Conservation (phyloP, 2,888 invertebrate species). For the Galeruca laticollis region DNA sequence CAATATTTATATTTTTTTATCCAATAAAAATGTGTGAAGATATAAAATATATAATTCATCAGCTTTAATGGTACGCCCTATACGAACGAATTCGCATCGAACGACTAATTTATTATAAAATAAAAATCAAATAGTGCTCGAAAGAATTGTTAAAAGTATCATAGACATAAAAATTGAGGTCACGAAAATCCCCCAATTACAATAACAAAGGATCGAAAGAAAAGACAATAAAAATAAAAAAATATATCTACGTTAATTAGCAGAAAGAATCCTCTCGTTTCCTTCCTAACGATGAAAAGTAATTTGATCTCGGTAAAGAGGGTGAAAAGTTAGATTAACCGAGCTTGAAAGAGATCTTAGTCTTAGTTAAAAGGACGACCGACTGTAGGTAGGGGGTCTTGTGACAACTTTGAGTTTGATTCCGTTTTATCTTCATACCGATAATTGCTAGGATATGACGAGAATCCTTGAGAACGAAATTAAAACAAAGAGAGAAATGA, state of each 20-base stretch:
- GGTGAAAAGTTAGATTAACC: slow-evolving; percentile 50
- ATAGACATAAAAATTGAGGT: background rate
- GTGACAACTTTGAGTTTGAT: slow-evolving; percentile 44
- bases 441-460: slow-evolving; percentile 36
- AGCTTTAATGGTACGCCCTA: too few species aligned
- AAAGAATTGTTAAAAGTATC: too few species aligned
- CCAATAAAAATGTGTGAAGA: too few species aligned
- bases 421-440: slow-evolving; percentile 44
- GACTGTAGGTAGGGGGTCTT: slow-evolving; percentile 24
- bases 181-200: slow-evolving; percentile 17
- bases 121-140: too few species aligned
- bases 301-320: slow-evolving; percentile 46
- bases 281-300: slow-evolving; percentile 40
- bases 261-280: slow-evolving; percentile 32
- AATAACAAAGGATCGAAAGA: slow-evolving; percentile 20
- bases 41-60: too few species aligned
- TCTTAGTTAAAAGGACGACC: slow-evolving; percentile 42
- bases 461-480: background rate
- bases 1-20: too few species aligned
- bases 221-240: slow-evolving; percentile 14
- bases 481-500: too few species aligned
- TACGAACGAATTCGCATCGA: too few species aligned
- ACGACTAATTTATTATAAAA: too few species aligned
- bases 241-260: slow-evolving; percentile 38
- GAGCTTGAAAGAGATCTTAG: slow-evolving; percentile 47